Evolutionary conservation across 2,797 vertebrate genomes (phyloP).

Genomic region (Halcyon chelicuti): DNA sequence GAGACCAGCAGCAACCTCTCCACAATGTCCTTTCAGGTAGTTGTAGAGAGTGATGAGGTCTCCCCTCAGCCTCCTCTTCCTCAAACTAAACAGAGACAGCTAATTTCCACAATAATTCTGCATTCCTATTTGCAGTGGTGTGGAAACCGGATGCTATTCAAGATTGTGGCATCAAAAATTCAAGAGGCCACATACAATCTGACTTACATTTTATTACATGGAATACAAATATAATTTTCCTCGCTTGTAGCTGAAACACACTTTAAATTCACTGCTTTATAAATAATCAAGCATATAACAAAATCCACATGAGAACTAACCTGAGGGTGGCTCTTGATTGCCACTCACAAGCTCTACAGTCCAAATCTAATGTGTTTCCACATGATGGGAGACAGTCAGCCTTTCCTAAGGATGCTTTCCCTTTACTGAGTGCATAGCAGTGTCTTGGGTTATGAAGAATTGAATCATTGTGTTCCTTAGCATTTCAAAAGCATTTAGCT

Average conservation of each 20-base stretch:
- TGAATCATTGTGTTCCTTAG: background rate
- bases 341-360: background rate
- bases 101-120: background rate
- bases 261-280: background rate
- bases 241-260: background rate
- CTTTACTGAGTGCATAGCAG: background rate
- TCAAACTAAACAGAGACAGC: too few species aligned
- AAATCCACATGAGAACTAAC: background rate
- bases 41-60: too few species aligned
- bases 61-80: too few species aligned
- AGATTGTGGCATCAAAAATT: background rate
- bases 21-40: too few species aligned
- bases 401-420: background rate
- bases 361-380: background rate
- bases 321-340: background rate
- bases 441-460: background rate
- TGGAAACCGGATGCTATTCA: background rate
- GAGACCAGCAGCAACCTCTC: too few species aligned
- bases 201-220: background rate
- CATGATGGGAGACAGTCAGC: background rate
- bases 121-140: background rate
- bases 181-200: background rate
- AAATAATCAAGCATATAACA: background rate
- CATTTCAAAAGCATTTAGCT: conserved; percentile 50
- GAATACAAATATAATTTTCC: background rate